A percentile compares a stretch with the other conserved stretches of the same genome.
phyloP scores from a whole-genome alignment of 2,113 vertebrate genomes.

The Calidris pygmaea region DNA sequence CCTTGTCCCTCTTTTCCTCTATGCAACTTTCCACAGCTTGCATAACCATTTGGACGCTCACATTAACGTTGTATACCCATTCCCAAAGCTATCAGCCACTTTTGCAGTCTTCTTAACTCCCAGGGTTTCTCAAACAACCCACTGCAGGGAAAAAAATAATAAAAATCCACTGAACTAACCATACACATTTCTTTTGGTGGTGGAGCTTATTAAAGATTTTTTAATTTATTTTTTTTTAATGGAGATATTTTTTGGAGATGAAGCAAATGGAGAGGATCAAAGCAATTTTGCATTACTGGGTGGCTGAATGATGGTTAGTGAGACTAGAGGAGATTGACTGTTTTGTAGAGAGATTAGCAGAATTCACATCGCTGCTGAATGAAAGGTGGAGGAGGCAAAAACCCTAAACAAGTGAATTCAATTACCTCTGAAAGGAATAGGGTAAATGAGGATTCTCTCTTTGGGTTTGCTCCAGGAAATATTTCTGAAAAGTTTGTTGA shows the following conservation, averaged over 20 bases:
- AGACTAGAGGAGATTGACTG: constrained; percentile 43
- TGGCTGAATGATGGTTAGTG: constrained; percentile 29
- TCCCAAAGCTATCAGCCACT: not conserved
- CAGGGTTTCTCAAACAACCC: not conserved
- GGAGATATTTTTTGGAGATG: not conserved
- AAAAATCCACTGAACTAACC: not conserved
- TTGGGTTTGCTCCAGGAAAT: constrained; percentile 72
- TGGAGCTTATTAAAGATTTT: not conserved
- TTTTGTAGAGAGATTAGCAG: constrained; percentile 50
- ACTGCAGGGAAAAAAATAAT: not conserved
- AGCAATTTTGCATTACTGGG: constrained; percentile 42
- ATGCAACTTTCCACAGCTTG: not conserved
- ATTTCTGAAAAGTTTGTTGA: constrained; percentile 75
- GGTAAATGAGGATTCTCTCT: constrained; percentile 65
- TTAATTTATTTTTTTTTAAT: not conserved
- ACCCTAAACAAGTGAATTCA: constrained; percentile 71
- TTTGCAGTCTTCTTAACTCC: not conserved
- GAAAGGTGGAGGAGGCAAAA: constrained; percentile 68
- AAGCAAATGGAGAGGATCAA: constrained; percentile 11
- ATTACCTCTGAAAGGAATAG: constrained; percentile 66
- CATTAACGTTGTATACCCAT: not conserved
- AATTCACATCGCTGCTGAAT: not conserved
- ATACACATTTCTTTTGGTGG: not conserved
- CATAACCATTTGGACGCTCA: not conserved
- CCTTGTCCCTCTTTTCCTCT: not conserved